Conservation (phyloP, 2,113 vertebrate genomes). For the Tragelaphus scriptus region DNA sequence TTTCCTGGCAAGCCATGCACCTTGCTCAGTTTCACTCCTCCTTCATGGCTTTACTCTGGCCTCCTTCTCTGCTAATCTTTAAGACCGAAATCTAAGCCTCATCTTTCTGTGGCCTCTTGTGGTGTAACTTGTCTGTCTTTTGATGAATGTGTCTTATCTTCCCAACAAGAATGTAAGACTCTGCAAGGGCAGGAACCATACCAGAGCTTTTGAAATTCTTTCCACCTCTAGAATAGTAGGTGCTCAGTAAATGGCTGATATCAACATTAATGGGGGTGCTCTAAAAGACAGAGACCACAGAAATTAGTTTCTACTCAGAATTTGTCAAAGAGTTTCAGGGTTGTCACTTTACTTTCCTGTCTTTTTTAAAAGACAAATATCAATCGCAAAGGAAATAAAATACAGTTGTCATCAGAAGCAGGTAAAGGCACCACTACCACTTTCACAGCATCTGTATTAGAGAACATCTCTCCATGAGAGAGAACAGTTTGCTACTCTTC, state of each 20-base stretch:
- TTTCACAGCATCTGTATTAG: background rate
- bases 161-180: background rate
- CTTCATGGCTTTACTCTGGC: background rate
- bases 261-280: background rate
- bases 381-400: conserved; percentile 18
- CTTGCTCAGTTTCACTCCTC: background rate
- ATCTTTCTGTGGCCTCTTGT: background rate
- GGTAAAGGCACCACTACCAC: background rate
- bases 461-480: background rate
- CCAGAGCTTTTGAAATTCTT: background rate
- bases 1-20: background rate
- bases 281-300: background rate
- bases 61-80: background rate
- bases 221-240: background rate
- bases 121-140: background rate
- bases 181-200: background rate
- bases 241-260: background rate
- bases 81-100: background rate
- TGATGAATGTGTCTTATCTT: background rate
- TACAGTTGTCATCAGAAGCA: background rate
- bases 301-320: conserved; percentile 7
- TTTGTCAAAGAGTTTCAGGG: background rate
- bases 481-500: background rate
- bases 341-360: background rate
- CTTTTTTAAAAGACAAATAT: background rate